Evolutionary conservation across 2,113 vertebrate genomes (phyloP), one percentile per base, ranked within the genome.

Genomic region (Argyrosomus japonicus): DNA sequence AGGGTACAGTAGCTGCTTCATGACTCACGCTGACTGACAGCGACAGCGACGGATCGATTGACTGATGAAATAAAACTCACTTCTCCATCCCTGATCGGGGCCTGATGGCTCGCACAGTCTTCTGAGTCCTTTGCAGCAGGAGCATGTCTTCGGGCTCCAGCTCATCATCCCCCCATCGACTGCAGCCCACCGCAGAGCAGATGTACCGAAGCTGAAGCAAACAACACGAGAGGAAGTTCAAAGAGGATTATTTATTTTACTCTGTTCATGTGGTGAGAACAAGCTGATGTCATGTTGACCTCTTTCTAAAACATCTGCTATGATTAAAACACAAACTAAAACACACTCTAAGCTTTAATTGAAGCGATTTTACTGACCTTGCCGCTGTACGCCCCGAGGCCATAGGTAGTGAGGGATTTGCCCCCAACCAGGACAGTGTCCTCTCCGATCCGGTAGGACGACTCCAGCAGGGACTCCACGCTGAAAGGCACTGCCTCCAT

Each of bases 401-500:
- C 98, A 0, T 99, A 99, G 0, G 97, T 97, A 0, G 97, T 99
- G 18, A 98, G 95, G 51, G 97, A 98, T 81, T 99, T 99, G 27
- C 98, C 97, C 77, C 98, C 98, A 18, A 99, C 98, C 88, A 99
- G 94, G 62, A 99, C 97, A 0, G 98, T 97, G 13, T 99, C 98
- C 76, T 99, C 98, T 21, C 97, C 97, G 48, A 99, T 96, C 63
- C 97, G 97, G 89, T 97, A 97, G 51, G 98, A 99, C 0, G 98
- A 99, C 68, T 99, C 98, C 0, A 99, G 95, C 74, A 99, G 96
- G 58, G 98, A 99, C 85, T 99, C 98, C 54, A 99, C 97, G 0
- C 97, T 99, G 94, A 99, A 99, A 62, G 98, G 98, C 81, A 99
- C 98, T 0, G 98, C 96, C 91, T 99, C 98, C 98, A 99, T 99